A percentile compares a stretch with the other conserved stretches of the same genome.
Evolutionary conservation across 1,140 invertebrate species (phyloP).

Genomic region (Parasteatoda tepidariorum): DNA sequence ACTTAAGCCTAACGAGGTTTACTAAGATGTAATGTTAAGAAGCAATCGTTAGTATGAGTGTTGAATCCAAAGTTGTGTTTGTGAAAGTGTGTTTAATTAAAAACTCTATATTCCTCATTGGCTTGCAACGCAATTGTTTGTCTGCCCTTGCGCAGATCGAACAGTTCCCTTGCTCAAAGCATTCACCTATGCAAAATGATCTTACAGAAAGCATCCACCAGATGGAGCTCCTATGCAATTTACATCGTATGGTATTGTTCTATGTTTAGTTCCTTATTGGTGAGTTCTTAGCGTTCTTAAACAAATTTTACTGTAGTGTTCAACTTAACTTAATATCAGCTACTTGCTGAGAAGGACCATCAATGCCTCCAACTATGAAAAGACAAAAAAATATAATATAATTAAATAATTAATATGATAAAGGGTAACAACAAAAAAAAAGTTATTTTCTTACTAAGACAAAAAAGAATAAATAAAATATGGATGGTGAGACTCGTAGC

Average conservation of each 20-base stretch:
- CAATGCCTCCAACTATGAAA: neutral
- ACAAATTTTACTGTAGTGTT: constrained; percentile 15
- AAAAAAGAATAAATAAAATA: constrained; percentile 14
- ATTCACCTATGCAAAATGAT: neutral
- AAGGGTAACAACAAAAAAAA: neutral
- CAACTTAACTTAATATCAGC: neutral
- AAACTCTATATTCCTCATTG: neutral
- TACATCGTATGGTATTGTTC: too few species aligned
- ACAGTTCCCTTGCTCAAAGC: constrained; percentile 12
- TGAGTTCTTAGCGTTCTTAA: neutral
- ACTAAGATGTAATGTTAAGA: neutral
- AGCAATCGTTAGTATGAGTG: neutral
- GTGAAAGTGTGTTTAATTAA: neutral
- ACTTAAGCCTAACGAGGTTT: neutral
- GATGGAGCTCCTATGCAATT: neutral
- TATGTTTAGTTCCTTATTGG: neutral
- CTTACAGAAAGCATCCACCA: neutral
- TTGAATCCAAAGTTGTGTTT: neutral
- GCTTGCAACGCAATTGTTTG: neutral
- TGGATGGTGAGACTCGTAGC: neutral
- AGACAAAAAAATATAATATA: neutral
- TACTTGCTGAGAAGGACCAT: neutral
- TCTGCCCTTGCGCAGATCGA: constrained; percentile 14
- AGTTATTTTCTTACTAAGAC: constrained; percentile 49
- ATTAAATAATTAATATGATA: neutral